Evolutionary conservation across 2,888 invertebrate genomes (phyloP), one percentile per base, ranked within the genome.

Genomic region (Melolontha melolontha): DNA sequence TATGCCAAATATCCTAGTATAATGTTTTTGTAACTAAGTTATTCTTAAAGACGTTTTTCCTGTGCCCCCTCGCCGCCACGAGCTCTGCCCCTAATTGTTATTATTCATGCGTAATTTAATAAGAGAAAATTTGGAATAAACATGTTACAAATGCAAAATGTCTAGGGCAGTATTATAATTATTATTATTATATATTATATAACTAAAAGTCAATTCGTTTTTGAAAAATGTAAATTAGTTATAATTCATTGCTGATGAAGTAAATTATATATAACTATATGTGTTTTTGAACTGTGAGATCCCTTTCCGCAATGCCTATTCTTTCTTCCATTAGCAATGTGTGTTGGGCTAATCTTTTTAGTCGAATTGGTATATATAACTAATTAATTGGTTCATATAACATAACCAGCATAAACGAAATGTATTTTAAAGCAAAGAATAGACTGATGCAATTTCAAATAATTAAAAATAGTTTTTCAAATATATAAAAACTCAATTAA

Each of bases 281-380:
- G 83, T 82, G 82, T 82, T 83, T 83, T 83, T 83, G 83, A 83
- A 82, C 81, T 81, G 78, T 77, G 72, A 75, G 75, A 67, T 68
- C 68, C 71, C 66, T 52, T 64, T 34, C 49, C 66, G 22, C 42
- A 27, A 52, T 51, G 27, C 62, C 52, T 16, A 51, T 51, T 52
- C 27, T 66, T 57, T 42, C n/a, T 51, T 41, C n/a, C 40, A 27
- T 29, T 51, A 17, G 51, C 12, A 22, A 51, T 22, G 16, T 8
- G 2, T 51, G 11, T 51, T n/a, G 0, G 51, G 22, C 22, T 2
- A 22, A 22, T 22, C 1, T 22, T 22, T 22, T 22, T 22, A 22
- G 4, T 22, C 4, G 4, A 22, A 22, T 22, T 22, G 22, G 22
- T 22, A 22, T 22, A 22, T 22, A 1, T 22, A n/a, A 22, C 22